Evolutionary conservation across 2,797 vertebrate species (phyloP), one percentile per base, ranked within the genome.

Genomic region (Clarias pachynema): DNA sequence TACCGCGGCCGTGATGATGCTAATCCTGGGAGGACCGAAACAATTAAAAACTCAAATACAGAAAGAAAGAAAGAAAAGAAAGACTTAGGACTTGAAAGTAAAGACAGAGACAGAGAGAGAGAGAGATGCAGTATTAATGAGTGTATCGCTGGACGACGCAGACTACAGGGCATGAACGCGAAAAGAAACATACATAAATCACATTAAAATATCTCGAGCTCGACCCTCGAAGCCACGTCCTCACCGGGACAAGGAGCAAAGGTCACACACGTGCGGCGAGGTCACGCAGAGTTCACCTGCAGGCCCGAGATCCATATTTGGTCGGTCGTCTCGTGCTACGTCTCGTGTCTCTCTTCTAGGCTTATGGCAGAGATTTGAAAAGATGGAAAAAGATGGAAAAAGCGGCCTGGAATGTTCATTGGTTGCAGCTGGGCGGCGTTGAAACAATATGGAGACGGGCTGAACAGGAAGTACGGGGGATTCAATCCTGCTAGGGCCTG

Each of bases 391-490:
- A 73, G 87, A 92, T 93, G 90, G 88, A 94, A 95, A 93, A 85
- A 73, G 87, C 91, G 86, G 59, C 70, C 89, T 92, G 95, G 93
- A 95, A 93, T 89, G 86, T 94, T 96, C 92, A 94, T 96, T 91
- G 92, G 95, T 92, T 95, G 88, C 95, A 96, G 95, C 94, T 94
- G 95, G 93, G 92, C 90, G 89, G 90, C 84, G 82, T 91, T 88
- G 93, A 88, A 84, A 90, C 92, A 93, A 94, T 91, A 93, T 91
- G 86, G 86, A 93, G 53, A 79, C 26, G 85, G 85, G 77, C 49
- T 84, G 77, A 89, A 86, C 89, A 90, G 86, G 89, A 89, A 90
- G 84, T 80, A 81, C 22, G 57, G 85, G 82, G 83, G 88, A 86
- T 89, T 72, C 68, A 57, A 79, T 75, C 82, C 74, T 18, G 37